Evolutionary conservation across 37 sponge, comb jelly and placozoan species (phyloP).

Genomic region (Ephydatia muelleri): DNA sequence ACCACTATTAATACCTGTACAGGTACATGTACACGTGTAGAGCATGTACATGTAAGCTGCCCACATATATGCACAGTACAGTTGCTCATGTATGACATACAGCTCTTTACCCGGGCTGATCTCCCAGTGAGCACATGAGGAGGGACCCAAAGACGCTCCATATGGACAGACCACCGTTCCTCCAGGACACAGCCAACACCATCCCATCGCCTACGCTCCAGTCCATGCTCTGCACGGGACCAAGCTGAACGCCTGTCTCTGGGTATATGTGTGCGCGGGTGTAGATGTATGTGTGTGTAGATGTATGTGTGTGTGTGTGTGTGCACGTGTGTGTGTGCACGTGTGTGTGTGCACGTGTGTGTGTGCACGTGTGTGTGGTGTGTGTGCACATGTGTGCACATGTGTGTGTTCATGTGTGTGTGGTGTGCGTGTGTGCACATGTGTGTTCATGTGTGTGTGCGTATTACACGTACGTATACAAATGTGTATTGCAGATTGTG

Average conservation of each 20-base stretch:
- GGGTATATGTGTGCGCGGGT: not conserved
- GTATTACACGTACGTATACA: too few species aligned
- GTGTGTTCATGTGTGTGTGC: too few species aligned
- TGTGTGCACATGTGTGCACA: too few species aligned
- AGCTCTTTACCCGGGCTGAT: slow-evolving; percentile 68
- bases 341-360: not conserved
- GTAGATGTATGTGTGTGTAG: too few species aligned
- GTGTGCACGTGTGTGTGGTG: not conserved
- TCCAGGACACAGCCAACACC: slow-evolving; percentile 82
- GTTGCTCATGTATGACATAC: not conserved
- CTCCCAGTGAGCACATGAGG: slow-evolving; percentile 72
- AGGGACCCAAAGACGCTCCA: slow-evolving; percentile 88
- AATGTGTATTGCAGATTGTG: too few species aligned
- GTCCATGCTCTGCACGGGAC: slow-evolving; percentile 63
- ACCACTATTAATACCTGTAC: too few species aligned
- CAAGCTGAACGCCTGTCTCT: slow-evolving; percentile 52
- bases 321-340: slow-evolving; percentile 9
- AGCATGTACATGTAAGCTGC: too few species aligned
- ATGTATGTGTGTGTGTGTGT: not conserved
- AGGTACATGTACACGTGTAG: too few species aligned
- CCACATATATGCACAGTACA: too few species aligned
- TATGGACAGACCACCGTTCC: slow-evolving; percentile 70
- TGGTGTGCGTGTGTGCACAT: too few species aligned
- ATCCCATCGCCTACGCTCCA: slow-evolving; percentile 70
- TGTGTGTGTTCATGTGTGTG: too few species aligned